Base-by-base conservation (phyloP, 1,140 invertebrate species). In the Hycleus phaleratus region DNA sequence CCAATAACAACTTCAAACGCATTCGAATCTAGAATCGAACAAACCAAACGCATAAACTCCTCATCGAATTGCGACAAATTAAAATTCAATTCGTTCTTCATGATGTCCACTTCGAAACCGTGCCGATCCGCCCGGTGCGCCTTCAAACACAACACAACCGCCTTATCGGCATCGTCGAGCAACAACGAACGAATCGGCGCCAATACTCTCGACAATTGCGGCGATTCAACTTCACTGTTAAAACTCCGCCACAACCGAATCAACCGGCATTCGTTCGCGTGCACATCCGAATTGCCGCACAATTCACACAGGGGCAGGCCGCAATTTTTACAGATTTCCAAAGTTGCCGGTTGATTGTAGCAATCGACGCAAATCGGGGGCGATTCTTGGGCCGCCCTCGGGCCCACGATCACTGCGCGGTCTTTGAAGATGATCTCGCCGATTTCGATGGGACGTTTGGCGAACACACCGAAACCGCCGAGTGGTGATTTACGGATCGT, bases 401-500 rank as follows among this genome's bases (percentile, higher is more conserved):
- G 85, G 0, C 86, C 86, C 26, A 81, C 66, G 10, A 88, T 73
- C 2, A 89, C 64, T 0, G 87, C 82, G 43, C 71, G 73, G 69
- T 90, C 87, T 1, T 79, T 73, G 61, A 86, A 85, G 9, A 90
- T 79, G 26, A 85, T 65, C 71, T 88, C 85, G 25, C 85, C 85
- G 4, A 75, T 60, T 11, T 70, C 63, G 9, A 89, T 84, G 60
- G 85, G 78, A 39, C 81, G 73, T 0, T 68, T 79, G 0, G 85
- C 85, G 52, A 88, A 79, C 7, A 89, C 58, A 9, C 85, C 85
- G 4, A 85, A 79, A 1, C 86, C 86, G 10, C 66, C 67, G 1
- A 65, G 11, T 3, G 49, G 11, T 0, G 67, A 71, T 50, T 59
- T 55, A 56, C 52, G 54, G 24, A 71, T 63, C 49, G 61, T 58